These are phyloP conservation scores for Lysiphlebus fabarum DNA, from an alignment of 1,140 invertebrate species.

Conservation along the genomic window DNA sequence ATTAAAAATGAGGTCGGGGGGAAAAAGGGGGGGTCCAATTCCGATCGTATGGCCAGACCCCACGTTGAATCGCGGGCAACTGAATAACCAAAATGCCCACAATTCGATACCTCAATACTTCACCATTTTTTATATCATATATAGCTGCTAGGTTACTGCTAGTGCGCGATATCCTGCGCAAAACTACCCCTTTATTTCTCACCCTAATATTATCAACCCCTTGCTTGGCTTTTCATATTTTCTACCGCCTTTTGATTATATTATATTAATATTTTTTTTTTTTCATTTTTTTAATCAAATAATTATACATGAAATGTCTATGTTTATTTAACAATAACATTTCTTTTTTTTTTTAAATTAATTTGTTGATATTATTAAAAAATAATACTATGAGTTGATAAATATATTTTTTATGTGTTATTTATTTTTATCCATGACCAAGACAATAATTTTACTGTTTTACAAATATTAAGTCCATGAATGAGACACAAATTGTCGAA, in stretches of 20 bases:
- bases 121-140: constrained; percentile 7
- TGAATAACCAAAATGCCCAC: constrained; percentile 43
- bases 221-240: no score
- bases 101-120: constrained; percentile 3
- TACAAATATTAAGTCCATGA: not conserved
- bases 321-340: no score
- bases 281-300: no score
- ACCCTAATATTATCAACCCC: not conserved
- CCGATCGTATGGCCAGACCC: constrained; percentile 30
- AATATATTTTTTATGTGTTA: no score
- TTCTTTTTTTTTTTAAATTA: no score
- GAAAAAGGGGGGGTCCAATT: constrained; percentile 14
- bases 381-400: no score
- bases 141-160: constrained; percentile 8
- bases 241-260: no score
- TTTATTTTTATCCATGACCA: no score
- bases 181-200: constrained; percentile 32
- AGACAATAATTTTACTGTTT: no score
- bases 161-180: constrained; percentile 53
- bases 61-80: constrained; percentile 55
- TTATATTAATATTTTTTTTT: no score
- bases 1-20: constrained; percentile 21
- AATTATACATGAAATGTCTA: no score
- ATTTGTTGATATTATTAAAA: no score
- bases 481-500: constrained; percentile 6